phyloP scores from a whole-genome alignment of 1,140 invertebrate species.

The Conus betulinus region DNA sequence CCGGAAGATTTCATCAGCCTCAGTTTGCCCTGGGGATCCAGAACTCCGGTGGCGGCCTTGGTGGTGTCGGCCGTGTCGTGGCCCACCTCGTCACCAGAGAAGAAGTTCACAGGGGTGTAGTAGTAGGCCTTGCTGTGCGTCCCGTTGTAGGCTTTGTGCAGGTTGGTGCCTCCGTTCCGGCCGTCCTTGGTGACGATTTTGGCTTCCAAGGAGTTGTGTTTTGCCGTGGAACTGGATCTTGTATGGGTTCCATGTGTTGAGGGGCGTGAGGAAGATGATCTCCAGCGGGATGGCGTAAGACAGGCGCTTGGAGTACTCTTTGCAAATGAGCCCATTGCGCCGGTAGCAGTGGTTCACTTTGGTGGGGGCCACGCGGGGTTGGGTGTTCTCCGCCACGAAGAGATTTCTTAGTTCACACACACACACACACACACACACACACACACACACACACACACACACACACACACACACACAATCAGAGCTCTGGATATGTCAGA shows the following conservation, averaged over 20 bases:
- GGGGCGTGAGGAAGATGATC: conserved; percentile 58
- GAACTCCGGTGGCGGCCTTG: conserved; percentile 38
- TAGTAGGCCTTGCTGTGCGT: conserved; percentile 55
- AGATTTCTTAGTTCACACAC: conserved; percentile 34
- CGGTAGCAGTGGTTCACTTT: conserved; percentile 25
- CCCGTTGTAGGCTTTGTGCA: conserved; percentile 59
- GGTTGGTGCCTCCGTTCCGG: conserved; percentile 49
- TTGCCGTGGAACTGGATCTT: conserved; percentile 26
- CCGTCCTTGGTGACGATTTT: conserved; percentile 13
- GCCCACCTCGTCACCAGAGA: conserved; percentile 40
- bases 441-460: conserved; percentile 4
- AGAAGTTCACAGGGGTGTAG: conserved; percentile 63
- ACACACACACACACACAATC: neutral
- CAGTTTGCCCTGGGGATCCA: conserved; percentile 47
- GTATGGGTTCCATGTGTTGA: conserved; percentile 59
- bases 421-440: neutral
- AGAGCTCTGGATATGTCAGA: no score
- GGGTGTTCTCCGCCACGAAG: conserved; percentile 48
- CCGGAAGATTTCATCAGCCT: conserved; percentile 34
- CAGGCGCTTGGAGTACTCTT: neutral
- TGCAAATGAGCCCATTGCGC: neutral
- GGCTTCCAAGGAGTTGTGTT: neutral
- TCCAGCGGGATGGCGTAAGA: conserved; percentile 62
- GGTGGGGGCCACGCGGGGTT: conserved; percentile 35
- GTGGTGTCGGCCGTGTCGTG: conserved; percentile 55